Evolutionary conservation across 2,888 invertebrate species (phyloP).

Genomic region (Ferrisia virgata): DNA sequence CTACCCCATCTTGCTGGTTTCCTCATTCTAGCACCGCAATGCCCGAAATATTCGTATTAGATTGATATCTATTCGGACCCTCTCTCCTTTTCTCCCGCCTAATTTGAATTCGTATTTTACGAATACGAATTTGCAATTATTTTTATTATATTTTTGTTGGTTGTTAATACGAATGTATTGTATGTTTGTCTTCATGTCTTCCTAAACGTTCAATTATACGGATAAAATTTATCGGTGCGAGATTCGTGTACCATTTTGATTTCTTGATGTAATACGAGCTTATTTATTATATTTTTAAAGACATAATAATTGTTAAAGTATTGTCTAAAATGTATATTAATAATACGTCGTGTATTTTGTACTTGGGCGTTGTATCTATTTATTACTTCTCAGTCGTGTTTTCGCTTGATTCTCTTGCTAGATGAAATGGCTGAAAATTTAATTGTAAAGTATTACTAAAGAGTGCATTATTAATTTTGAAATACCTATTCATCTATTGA

Average conservation of each 20-base stretch:
- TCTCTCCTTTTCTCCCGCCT: neutral
- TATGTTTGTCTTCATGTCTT: neutral
- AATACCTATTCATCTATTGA: too few relatives aligned
- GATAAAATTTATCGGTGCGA: neutral
- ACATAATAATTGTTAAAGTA: neutral
- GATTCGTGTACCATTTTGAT: neutral
- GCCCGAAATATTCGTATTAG: too few relatives aligned
- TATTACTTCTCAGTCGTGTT: too few relatives aligned
- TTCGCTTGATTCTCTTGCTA: too few relatives aligned
- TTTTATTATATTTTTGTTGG: neutral
- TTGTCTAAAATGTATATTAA: neutral
- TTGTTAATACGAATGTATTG: neutral
- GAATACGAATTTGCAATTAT: too few relatives aligned
- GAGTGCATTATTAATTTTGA: too few relatives aligned
- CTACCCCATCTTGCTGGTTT: too few relatives aligned
- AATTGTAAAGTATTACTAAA: too few relatives aligned
- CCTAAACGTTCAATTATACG: neutral
- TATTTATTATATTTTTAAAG: neutral
- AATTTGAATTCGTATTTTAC: neutral
- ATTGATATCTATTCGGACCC: neutral
- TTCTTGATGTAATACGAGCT: neutral
- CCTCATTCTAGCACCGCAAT: neutral
- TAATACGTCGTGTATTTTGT: neutral
- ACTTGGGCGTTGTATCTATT: too few relatives aligned
- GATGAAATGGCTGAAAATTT: too few relatives aligned